Evolutionary conservation across 2,888 invertebrate species (phyloP), one percentile per base, ranked within the genome.

Genomic region (Drosophila subsilvestris): DNA sequence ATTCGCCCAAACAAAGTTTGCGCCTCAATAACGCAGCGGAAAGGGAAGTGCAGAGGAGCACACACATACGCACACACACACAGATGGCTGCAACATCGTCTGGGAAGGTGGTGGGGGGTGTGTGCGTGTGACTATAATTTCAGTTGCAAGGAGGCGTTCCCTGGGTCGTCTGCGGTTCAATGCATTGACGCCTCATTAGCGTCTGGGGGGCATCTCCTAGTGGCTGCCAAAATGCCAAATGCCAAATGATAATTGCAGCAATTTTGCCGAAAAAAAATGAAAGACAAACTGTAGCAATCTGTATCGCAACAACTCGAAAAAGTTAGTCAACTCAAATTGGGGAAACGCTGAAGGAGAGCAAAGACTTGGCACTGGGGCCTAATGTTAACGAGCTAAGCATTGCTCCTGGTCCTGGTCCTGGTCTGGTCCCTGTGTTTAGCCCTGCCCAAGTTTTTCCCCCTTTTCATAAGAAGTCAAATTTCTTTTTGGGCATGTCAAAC

Each of bases 191-290:
- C 54, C 77, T 86, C 88, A 83, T 83, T 88, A 83, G 80, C 80
- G 77, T 37, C 37, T 37, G 6, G 5, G 14, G 37, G 7, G 10
- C 29, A 29, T 3, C 42, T 43, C 48, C 55, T 44, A 71, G 54
- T 67, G 43, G 65, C 65, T 32, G 55, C 80, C 71, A 67, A 78
- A 84, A 75, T 62, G 66, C 67, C 60, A 69, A 86, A 83, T 88
- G 77, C 67, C 60, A 69, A 86, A 88, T 88, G 77, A 88, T 83
- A 86, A 83, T 88, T 83, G 84, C 80, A 66, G 68, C 86, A 88
- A 88, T 86, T 83, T 88, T 80, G 14, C 45, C 51, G 3, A 47
- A 53, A 78, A 78, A 69, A 51, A 56, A 63, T 42, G 47, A 65
- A 47, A 76, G 66, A 74, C 71, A 79, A 79, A 62, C 57, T 72